Percentiles rank a stretch among this genome's conserved stretches.
Evolutionary conservation across 2,113 vertebrate species (phyloP).

Genomic region (Esox niger): DNA sequence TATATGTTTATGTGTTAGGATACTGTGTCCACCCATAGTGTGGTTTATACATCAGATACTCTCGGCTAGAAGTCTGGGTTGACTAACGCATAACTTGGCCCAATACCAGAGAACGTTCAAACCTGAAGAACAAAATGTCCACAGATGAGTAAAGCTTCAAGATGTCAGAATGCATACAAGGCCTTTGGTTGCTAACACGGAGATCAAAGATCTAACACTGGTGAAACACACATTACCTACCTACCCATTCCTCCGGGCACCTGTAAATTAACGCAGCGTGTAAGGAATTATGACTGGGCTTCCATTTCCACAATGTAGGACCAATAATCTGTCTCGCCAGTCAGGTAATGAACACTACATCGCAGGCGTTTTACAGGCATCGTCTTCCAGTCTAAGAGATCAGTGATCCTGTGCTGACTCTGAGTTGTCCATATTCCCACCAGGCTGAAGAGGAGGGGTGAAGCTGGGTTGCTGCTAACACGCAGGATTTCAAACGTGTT

Average conservation of each 20-base stretch:
- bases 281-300: background rate
- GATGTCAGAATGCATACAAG: too few relatives aligned
- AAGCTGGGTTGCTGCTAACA: background rate
- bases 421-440: background rate
- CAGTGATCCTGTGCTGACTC: background rate
- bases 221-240: background rate
- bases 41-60: background rate
- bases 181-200: too few relatives aligned
- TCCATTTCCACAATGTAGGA: background rate
- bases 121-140: too few relatives aligned
- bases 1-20: conserved; percentile 27
- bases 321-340: background rate
- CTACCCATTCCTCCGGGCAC: background rate
- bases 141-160: too few relatives aligned
- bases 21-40: background rate
- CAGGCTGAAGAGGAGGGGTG: background rate
- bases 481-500: too few relatives aligned
- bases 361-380: background rate
- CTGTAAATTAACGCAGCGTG: background rate
- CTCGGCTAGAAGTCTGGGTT: background rate
- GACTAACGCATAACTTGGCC: background rate
- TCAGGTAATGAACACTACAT: background rate
- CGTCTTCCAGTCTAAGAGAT: background rate
- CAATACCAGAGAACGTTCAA: too few relatives aligned
- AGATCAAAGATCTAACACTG: too few relatives aligned